These are phyloP conservation scores for Ancistrus triradiatus DNA, from an alignment of 2,113 vertebrate species.

Conservation along the genomic window DNA sequence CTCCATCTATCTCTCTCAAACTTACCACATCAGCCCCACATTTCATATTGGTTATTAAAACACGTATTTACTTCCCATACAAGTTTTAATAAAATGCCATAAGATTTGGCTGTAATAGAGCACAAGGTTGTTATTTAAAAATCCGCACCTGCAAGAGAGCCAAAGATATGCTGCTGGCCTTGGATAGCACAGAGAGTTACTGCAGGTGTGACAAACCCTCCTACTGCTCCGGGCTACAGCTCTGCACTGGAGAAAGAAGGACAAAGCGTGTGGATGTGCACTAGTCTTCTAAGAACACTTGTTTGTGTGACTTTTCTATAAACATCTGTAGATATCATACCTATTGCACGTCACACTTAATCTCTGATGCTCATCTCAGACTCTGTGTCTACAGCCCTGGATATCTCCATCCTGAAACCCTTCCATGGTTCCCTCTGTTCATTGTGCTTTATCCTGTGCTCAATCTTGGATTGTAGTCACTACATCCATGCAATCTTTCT, in stretches of 20 bases:
- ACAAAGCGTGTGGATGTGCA: slow-evolving; percentile 36
- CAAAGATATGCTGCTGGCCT: slow-evolving; percentile 24
- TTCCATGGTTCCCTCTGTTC: slow-evolving; percentile 6
- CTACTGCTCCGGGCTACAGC: slow-evolving; percentile 15
- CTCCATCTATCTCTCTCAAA: too few species aligned
- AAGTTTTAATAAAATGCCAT: not conserved
- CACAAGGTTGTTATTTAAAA: slow-evolving; percentile 23
- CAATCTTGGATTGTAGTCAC: slow-evolving; percentile 22
- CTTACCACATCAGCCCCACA: not conserved
- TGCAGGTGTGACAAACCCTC: slow-evolving; percentile 29
- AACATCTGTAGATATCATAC: slow-evolving; percentile 37
- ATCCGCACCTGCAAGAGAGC: slow-evolving; percentile 39
- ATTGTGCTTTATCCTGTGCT: slow-evolving; percentile 26
- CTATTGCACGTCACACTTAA: slow-evolving; percentile 11
- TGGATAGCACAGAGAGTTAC: slow-evolving; percentile 33
- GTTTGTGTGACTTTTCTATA: slow-evolving; percentile 11
- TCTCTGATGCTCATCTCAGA: slow-evolving; percentile 13
- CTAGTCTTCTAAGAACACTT: slow-evolving; percentile 24
- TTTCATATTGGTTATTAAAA: not conserved
- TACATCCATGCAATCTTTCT: slow-evolving; percentile 18
- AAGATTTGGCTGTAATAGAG: slow-evolving; percentile 9
- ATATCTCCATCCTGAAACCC: slow-evolving; percentile 5
- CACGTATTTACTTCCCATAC: not conserved
- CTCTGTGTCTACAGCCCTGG: not conserved
- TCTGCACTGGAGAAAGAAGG: slow-evolving; percentile 18